Conservation (phyloP, 1,140 invertebrate genomes). For the Luehdorfia chinensis region DNA sequence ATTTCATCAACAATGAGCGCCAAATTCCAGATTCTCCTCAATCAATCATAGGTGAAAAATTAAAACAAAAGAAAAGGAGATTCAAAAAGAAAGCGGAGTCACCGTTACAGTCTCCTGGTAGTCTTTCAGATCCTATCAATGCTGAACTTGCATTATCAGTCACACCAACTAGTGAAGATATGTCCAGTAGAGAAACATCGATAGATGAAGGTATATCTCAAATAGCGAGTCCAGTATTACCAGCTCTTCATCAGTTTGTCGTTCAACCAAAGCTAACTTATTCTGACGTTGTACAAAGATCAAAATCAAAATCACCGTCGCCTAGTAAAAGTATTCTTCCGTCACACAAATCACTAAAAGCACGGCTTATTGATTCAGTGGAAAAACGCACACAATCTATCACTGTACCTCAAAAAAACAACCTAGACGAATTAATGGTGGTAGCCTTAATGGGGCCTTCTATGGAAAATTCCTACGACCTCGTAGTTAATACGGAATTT, state of each 20-base stretch:
- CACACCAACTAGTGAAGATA: constrained; percentile 66
- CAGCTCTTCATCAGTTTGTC: constrained; percentile 24
- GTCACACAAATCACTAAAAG: constrained; percentile 48
- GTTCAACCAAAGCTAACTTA: constrained; percentile 56
- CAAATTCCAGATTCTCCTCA: constrained; percentile 34
- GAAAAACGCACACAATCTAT: constrained; percentile 61
- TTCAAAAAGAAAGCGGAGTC: constrained; percentile 63
- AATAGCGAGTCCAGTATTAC: constrained; percentile 37
- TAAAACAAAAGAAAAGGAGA: constrained; percentile 66
- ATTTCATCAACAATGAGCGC: constrained; percentile 59
- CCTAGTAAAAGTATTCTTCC: constrained; percentile 47
- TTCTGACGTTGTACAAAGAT: constrained; percentile 72
- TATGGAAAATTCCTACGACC: constrained; percentile 66
- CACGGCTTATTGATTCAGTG: constrained; percentile 48
- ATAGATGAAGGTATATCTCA: constrained; percentile 73
- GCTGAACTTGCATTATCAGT: constrained; percentile 65
- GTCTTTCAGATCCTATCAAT: constrained; percentile 73
- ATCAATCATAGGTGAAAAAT: constrained; percentile 51
- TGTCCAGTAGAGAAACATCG: constrained; percentile 65
- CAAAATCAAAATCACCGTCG: constrained; percentile 71
- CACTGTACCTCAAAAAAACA: constrained; percentile 40
- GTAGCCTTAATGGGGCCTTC: constrained; percentile 67
- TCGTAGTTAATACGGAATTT: constrained; percentile 78
- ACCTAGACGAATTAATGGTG: constrained; percentile 48
- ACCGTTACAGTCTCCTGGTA: constrained; percentile 58